Percentiles rank a stretch among this genome's conserved stretches.
Evolutionary conservation across 2,113 vertebrate species (phyloP).

Genomic region (Hymenochirus boettgeri): DNA sequence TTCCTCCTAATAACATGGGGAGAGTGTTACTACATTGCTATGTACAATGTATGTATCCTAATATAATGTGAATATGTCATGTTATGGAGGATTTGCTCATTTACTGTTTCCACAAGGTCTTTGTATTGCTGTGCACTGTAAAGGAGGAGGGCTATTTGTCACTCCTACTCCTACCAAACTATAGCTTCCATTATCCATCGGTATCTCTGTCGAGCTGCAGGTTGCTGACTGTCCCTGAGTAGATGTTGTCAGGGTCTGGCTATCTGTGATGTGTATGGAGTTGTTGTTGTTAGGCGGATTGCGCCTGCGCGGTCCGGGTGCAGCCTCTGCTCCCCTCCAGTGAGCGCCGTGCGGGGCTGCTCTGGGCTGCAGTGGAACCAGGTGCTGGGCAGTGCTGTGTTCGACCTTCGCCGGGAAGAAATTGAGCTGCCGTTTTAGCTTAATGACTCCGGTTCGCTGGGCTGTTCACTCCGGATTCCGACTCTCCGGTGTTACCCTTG

Average conservation of each 20-base stretch:
- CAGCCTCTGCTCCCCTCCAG: conserved; percentile 53
- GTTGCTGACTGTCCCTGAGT: not conserved
- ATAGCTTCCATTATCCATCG: no score
- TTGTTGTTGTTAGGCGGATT: conserved; percentile 47
- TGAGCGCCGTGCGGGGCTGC: conserved; percentile 68
- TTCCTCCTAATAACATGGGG: no score
- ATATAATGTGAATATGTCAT: no score
- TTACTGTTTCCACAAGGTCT: no score
- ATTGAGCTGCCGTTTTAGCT: conserved; percentile 1
- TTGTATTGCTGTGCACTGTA: no score
- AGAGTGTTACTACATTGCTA: no score
- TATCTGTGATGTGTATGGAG: conserved; percentile 15
- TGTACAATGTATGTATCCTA: no score
- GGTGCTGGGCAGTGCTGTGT: conserved; percentile 36
- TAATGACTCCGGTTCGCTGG: not conserved
- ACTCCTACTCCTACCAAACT: no score
- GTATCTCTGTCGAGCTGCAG: not conserved
- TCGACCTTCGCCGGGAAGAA: conserved; percentile 43
- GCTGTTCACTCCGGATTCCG: not conserved
- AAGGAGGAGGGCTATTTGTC: no score
- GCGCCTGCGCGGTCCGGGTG: conserved; percentile 68
- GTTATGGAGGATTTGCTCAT: no score
- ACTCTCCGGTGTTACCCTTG: not conserved
- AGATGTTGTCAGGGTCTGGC: not conserved
- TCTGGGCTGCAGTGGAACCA: conserved; percentile 54